These are phyloP conservation scores for Oscheius sp. DNA, from an alignment of 2,888 invertebrate species.

Conservation along the genomic window DNA sequence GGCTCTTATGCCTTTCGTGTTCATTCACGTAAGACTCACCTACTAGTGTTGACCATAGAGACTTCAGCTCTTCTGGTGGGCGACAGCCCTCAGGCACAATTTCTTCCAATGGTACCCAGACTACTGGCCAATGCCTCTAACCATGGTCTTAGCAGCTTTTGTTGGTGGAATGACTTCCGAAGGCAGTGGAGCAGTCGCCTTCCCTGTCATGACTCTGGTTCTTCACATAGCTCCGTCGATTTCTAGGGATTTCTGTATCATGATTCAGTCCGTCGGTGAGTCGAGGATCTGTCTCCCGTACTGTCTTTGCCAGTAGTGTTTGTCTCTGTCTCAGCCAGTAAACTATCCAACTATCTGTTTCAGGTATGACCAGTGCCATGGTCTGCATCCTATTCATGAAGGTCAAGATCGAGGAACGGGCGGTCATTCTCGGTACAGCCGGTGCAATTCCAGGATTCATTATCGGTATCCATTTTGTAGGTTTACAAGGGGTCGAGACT, in stretches of 20 bases:
- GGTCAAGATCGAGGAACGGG: slow-evolving; percentile 66
- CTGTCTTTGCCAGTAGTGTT: slow-evolving; percentile 63
- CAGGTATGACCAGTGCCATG: slow-evolving; percentile 73
- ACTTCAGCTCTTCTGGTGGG: slow-evolving; percentile 25
- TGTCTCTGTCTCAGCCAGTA: not conserved
- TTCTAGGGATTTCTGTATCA: slow-evolving; percentile 23
- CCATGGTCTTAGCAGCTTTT: slow-evolving; percentile 27
- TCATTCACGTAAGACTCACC: slow-evolving; percentile 2
- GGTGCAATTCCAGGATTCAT: slow-evolving; percentile 72
- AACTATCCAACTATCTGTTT: not conserved
- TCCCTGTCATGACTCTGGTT: slow-evolving; percentile 28
- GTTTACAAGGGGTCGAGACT: not conserved
- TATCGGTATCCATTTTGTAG: slow-evolving; percentile 65
- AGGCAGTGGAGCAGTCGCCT: slow-evolving; percentile 28
- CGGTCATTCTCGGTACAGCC: slow-evolving; percentile 63
- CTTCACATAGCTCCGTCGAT: slow-evolving; percentile 22
- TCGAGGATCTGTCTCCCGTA: slow-evolving; percentile 51
- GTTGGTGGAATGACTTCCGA: slow-evolving; percentile 28
- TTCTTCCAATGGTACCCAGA: slow-evolving; percentile 30
- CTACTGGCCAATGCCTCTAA: slow-evolving; percentile 22
- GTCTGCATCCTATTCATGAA: slow-evolving; percentile 72
- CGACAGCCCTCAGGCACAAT: not conserved
- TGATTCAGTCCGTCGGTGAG: slow-evolving; percentile 23
- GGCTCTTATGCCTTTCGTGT: slow-evolving; percentile 18
- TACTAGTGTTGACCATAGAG: not conserved